A percentile compares a stretch with the other conserved stretches of the same genome.
These are phyloP conservation scores for Hyperoplus lanceolatus DNA, from an alignment of 2,797 vertebrate genomes.

Conservation along the genomic window DNA sequence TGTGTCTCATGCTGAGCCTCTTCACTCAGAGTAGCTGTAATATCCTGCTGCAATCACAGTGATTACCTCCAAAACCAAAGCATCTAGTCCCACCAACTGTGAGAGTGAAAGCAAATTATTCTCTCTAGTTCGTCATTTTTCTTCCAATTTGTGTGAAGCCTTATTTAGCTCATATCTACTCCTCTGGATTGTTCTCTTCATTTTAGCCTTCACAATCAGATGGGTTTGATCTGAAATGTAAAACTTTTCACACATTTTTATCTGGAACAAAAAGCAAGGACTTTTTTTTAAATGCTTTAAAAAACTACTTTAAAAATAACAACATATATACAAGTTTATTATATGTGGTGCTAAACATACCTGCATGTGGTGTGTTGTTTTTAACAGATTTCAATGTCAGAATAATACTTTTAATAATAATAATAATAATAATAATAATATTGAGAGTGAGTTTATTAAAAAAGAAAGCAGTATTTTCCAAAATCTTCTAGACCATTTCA, in stretches of 20 bases:
- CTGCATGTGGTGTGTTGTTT: background rate
- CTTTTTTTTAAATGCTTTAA: no score
- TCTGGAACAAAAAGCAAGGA: background rate
- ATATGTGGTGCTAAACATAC: background rate
- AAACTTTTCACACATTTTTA: background rate
- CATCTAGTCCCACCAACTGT: background rate
- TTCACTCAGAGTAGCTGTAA: conserved; percentile 31
- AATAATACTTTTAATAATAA: background rate
- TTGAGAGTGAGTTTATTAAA: no score
- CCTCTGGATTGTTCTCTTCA: background rate
- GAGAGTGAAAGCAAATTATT: background rate
- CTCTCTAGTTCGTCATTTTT: background rate
- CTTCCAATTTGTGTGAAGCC: background rate
- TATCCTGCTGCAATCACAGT: conserved; percentile 13
- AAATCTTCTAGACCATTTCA: background rate
- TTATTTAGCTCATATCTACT: background rate
- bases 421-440: no score
- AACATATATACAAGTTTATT: background rate
- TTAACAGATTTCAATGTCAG: background rate
- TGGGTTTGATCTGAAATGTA: background rate
- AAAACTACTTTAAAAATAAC: background rate
- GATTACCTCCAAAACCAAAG: conserved; percentile 23
- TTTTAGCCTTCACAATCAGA: background rate
- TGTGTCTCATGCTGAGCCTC: conserved; percentile 23
- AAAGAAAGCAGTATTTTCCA: background rate